These are phyloP conservation scores for Oryzias curvinotus DNA, from an alignment of 2,113 vertebrate genomes.

Conservation along the genomic window DNA sequence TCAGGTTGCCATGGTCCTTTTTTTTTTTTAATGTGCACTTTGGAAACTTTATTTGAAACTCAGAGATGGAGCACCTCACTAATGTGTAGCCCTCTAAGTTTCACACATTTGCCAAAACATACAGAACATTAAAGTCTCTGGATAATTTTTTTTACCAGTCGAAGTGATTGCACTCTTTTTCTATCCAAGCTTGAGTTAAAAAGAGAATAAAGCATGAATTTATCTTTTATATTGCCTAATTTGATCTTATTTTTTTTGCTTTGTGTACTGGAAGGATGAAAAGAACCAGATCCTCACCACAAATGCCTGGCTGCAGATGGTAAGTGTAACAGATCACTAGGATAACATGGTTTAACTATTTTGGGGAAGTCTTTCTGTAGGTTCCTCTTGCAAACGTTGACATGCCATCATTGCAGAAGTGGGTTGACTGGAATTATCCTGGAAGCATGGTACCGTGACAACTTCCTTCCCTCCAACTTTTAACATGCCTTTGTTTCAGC, in stretches of 20 bases:
- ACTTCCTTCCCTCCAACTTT: background rate
- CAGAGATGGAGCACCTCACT: too few relatives aligned
- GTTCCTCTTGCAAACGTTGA: background rate
- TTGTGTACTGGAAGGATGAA: constrained; percentile 73
- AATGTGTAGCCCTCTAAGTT: too few relatives aligned
- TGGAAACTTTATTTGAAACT: background rate
- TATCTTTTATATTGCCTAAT: constrained; percentile 4
- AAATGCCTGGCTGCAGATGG: constrained; percentile 83
- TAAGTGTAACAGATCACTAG: constrained; percentile 51
- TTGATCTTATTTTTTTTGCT: background rate
- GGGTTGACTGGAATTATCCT: constrained; percentile 7
- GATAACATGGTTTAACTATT: background rate
- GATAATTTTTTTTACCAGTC: too few relatives aligned
- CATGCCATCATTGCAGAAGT: constrained; percentile 4
- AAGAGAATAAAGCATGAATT: background rate
- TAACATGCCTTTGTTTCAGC: background rate
- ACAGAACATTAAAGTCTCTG: too few relatives aligned
- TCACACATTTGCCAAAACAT: too few relatives aligned
- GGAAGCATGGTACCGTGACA: background rate
- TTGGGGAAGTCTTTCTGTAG: constrained; percentile 1
- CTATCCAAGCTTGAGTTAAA: too few relatives aligned
- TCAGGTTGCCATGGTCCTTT: background rate
- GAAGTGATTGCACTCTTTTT: too few relatives aligned
- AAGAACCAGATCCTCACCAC: constrained; percentile 83
- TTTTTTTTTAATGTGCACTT: background rate